Evolutionary conservation across 2,113 vertebrate genomes (phyloP).

Genomic region (Mustelus asterias): DNA sequence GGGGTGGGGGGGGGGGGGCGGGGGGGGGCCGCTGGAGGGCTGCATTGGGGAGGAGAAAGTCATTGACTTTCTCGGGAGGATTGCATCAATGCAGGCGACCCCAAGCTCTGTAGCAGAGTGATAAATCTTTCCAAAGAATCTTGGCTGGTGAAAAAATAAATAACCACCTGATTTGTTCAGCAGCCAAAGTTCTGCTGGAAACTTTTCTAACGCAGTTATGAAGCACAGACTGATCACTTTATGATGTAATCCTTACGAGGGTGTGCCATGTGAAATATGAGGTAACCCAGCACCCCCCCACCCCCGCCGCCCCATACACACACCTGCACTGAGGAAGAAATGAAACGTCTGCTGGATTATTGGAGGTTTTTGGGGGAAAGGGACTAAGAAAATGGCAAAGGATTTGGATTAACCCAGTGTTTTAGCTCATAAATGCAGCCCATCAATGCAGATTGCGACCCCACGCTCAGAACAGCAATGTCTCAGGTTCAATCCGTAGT

Average conservation of each 20-base stretch:
- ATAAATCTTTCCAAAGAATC: constrained; percentile 31
- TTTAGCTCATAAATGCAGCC: background rate
- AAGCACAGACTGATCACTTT: background rate
- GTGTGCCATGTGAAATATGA: background rate
- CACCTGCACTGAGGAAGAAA: background rate
- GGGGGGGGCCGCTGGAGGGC: too few species aligned
- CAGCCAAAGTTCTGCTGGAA: background rate
- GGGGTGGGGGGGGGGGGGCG: background rate
- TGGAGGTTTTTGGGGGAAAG: background rate
- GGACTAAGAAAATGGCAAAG: background rate
- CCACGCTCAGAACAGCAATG: background rate
- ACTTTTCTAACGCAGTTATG: background rate
- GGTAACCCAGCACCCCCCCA: too few species aligned
- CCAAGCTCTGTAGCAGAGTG: background rate
- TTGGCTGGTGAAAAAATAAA: constrained; percentile 26
- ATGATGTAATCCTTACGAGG: constrained; percentile 11
- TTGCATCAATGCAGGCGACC: background rate
- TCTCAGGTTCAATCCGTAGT: background rate
- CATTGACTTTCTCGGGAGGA: background rate
- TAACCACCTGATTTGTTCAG: background rate
- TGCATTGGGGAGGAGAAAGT: background rate
- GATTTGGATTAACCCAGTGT: background rate
- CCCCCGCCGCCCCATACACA: too few species aligned
- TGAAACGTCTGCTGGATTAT: background rate
- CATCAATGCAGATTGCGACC: background rate